These are phyloP conservation scores for Empidonax alnorum DNA, from an alignment of 2,113 vertebrate species.

Conservation along the genomic window DNA sequence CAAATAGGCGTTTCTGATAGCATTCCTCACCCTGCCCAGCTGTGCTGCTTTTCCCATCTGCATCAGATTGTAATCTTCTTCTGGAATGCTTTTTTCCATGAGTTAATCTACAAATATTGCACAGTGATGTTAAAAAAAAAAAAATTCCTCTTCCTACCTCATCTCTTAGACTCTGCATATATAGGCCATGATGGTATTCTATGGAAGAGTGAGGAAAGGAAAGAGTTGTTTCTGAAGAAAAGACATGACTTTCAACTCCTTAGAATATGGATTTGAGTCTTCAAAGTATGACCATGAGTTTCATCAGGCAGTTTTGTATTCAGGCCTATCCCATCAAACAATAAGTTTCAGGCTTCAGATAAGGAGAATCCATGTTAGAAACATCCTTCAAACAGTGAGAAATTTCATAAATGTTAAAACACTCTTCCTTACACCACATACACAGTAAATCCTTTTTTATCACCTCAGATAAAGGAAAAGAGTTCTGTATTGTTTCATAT, in stretches of 20 bases:
- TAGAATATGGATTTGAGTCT: neutral
- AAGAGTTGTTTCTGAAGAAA: neutral
- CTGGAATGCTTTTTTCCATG: conserved; percentile 11
- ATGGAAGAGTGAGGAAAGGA: neutral
- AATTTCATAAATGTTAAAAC: neutral
- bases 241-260: neutral
- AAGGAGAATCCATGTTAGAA: neutral
- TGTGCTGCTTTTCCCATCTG: conserved; percentile 21
- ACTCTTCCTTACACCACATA: neutral
- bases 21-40: conserved; percentile 8
- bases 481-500: neutral
- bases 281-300: neutral
- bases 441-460: neutral
- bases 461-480: neutral
- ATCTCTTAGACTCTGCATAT: neutral
- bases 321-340: neutral
- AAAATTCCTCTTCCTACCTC: neutral
- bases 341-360: neutral
- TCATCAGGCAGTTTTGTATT: neutral
- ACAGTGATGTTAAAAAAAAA: neutral
- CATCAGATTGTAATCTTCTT: conserved; percentile 24
- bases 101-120: neutral
- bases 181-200: neutral
- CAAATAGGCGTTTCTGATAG: conserved; percentile 33
- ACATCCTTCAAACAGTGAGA: neutral